Conservation (phyloP, 1,140 invertebrate species). For the Dendrolimus punctatus region DNA sequence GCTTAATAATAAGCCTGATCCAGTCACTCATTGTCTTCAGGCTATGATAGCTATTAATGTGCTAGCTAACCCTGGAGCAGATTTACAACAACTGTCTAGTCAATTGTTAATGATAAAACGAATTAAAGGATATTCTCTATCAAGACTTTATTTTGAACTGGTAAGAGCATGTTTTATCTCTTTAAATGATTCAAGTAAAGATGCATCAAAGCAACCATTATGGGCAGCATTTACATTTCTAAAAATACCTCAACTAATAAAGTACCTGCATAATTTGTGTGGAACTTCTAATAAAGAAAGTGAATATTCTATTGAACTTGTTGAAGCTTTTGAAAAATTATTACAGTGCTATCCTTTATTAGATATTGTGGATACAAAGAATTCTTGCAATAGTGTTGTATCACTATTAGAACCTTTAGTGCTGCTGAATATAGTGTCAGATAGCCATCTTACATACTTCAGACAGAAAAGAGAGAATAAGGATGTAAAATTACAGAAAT, state of each 20-base stretch:
- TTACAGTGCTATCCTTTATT: constrained; percentile 86
- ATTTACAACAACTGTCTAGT: constrained; percentile 84
- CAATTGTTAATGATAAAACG: constrained; percentile 88
- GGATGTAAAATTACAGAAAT: constrained; percentile 73
- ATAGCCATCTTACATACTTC: constrained; percentile 82
- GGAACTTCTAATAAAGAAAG: constrained; percentile 71
- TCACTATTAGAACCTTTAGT: constrained; percentile 87
- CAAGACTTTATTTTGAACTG: constrained; percentile 89
- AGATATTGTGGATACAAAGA: constrained; percentile 91
- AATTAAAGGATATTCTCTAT: constrained; percentile 81
- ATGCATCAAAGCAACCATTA: constrained; percentile 82
- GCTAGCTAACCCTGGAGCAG: constrained; percentile 81
- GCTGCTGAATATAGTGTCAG: constrained; percentile 85
- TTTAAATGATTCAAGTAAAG: constrained; percentile 85
- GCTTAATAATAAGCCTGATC: constrained; percentile 73
- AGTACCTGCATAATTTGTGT: constrained; percentile 76
- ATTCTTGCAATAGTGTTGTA: constrained; percentile 89
- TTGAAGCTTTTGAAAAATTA: constrained; percentile 87
- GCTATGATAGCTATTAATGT: constrained; percentile 83
- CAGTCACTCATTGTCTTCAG: constrained; percentile 83
- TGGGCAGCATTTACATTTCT: constrained; percentile 96
- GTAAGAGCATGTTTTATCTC: constrained; percentile 91
- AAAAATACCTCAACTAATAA: constrained; percentile 87
- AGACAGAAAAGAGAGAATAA: constrained; percentile 76
- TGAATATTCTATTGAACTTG: constrained; percentile 81